Evolutionary conservation across 1,140 invertebrate genomes (phyloP).

Genomic region (Tenebrio molitor): DNA sequence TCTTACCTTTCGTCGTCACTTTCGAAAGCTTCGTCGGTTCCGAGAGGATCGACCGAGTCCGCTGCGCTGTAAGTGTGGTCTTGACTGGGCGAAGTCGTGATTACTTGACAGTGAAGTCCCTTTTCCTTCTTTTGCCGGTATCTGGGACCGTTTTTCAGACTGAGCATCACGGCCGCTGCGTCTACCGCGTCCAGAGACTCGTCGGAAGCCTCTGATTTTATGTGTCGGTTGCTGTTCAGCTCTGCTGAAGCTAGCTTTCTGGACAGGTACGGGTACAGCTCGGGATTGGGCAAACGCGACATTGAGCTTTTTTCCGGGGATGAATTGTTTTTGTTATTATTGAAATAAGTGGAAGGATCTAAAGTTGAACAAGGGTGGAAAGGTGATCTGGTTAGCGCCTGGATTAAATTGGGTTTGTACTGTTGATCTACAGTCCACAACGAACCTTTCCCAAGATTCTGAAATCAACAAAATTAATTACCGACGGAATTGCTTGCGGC

Average conservation of each 20-base stretch:
- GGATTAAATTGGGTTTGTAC: slow-evolving; percentile 86
- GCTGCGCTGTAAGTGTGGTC: slow-evolving; percentile 83
- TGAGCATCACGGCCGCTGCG: slow-evolving; percentile 86
- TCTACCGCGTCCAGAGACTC: slow-evolving; percentile 80
- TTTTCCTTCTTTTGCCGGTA: slow-evolving; percentile 65
- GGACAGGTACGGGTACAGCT: slow-evolving; percentile 84
- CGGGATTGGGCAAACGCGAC: slow-evolving; percentile 74
- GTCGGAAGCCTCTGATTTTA: slow-evolving; percentile 58
- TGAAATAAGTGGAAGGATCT: slow-evolving; percentile 65
- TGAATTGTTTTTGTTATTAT: slow-evolving; percentile 35
- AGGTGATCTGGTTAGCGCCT: slow-evolving; percentile 86
- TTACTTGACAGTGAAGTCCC: slow-evolving; percentile 70
- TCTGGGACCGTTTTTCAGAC: slow-evolving; percentile 79
- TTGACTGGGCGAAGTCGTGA: slow-evolving; percentile 81
- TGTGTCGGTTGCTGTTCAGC: slow-evolving; percentile 52
- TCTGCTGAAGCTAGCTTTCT: slow-evolving; percentile 72
- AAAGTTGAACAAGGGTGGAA: slow-evolving; percentile 79
- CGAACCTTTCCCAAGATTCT: slow-evolving; percentile 94
- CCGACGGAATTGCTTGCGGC: background rate
- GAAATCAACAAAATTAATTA: slow-evolving; percentile 61
- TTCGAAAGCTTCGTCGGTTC: slow-evolving; percentile 69
- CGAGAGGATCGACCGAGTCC: slow-evolving; percentile 59
- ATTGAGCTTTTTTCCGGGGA: slow-evolving; percentile 48
- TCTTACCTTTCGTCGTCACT: slow-evolving; percentile 70
- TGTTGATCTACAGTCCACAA: slow-evolving; percentile 95